phyloP scores from a whole-genome alignment of 2,888 invertebrate genomes.

The Aelia acuminata region DNA sequence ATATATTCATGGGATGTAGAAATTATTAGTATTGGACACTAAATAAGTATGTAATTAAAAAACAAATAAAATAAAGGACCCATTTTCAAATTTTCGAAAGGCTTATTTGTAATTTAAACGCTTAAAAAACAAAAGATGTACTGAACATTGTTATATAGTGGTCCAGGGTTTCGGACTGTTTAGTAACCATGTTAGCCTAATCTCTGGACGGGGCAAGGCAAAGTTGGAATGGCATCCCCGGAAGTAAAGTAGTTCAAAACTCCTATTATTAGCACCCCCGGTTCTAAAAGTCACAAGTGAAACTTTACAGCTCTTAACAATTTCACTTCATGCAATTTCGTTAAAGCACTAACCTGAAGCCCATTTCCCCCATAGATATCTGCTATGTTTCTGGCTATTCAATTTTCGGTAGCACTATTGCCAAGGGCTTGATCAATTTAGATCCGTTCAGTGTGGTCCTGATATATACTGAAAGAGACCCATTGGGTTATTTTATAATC shows the following conservation, averaged over 20 bases:
- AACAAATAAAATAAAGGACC: too few species aligned
- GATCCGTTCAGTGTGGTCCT: too few species aligned
- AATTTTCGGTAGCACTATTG: too few species aligned
- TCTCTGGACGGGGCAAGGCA: not conserved
- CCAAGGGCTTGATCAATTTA: too few species aligned
- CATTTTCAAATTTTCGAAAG: too few species aligned
- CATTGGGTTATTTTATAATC: too few species aligned
- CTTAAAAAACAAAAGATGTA: not conserved
- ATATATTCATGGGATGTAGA: too few species aligned
- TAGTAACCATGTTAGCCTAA: not conserved
- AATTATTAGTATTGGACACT: too few species aligned
- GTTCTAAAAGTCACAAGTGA: constrained; percentile 17
- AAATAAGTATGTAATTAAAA: too few species aligned
- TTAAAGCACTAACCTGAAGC: not conserved
- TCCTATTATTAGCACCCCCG: constrained; percentile 17
- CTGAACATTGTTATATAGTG: not conserved
- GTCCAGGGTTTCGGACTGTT: not conserved
- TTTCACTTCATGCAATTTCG: not conserved
- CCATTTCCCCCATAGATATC: not conserved
- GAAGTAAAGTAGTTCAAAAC: constrained; percentile 34
- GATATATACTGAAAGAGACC: too few species aligned
- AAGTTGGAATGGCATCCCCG: constrained; percentile 15
- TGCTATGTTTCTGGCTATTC: too few species aligned
- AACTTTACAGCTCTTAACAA: constrained; percentile 34
- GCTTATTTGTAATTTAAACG: not conserved